These are phyloP conservation scores for Aleiodes leptofemur DNA, from an alignment of 2,888 invertebrate genomes.

Conservation along the genomic window DNA sequence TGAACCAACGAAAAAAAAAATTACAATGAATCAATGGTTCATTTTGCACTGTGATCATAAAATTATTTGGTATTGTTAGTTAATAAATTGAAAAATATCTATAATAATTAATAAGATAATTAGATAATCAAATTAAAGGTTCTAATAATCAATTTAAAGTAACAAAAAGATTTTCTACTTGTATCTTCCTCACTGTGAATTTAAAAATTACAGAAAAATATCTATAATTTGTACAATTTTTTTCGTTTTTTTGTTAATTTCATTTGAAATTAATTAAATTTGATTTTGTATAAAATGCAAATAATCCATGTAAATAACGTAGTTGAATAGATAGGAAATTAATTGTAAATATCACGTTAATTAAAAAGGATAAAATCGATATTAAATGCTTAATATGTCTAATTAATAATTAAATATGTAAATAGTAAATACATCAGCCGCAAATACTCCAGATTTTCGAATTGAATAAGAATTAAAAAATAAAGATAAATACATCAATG, in stretches of 20 bases:
- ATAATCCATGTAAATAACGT: conserved; percentile 14
- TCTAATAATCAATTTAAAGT: not conserved
- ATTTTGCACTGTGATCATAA: conserved; percentile 40
- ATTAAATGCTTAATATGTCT: not conserved
- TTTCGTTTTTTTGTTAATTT: no score
- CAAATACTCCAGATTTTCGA: conserved; percentile 1
- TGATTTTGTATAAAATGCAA: conserved; percentile 8
- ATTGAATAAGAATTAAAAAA: not conserved
- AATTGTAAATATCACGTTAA: conserved; percentile 21
- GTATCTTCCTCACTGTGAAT: conserved; percentile 20
- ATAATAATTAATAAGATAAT: conserved; percentile 2
- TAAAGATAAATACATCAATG: not conserved
- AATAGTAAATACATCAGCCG: not conserved
- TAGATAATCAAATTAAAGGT: conserved; percentile 9
- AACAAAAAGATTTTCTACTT: conserved; percentile 6
- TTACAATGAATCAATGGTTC: conserved; percentile 3
- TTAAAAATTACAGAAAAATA: not conserved
- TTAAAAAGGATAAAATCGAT: not conserved
- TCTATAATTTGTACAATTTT: no score
- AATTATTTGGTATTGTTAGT: conserved; percentile 22
- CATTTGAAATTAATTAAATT: not conserved
- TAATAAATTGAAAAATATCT: not conserved
- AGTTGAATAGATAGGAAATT: conserved; percentile 23
- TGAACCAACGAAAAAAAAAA: conserved; percentile 3
- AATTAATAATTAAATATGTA: not conserved